phyloP scores from a whole-genome alignment of 2,113 vertebrate genomes.

The Pantherophis guttatus region DNA sequence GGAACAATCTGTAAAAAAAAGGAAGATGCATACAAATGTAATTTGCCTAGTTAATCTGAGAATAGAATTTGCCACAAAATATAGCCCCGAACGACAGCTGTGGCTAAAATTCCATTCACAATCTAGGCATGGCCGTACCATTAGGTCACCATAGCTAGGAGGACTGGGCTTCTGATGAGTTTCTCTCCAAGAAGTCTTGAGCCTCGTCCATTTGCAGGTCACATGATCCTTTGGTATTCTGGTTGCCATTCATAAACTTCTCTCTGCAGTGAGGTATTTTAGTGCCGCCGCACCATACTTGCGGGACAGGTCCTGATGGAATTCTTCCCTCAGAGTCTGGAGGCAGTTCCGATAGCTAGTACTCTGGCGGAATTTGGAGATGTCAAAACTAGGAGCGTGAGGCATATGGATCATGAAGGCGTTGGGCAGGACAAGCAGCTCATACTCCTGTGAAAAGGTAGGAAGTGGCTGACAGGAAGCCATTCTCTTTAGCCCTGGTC shows the following conservation, averaged over 20 bases:
- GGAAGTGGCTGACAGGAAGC: fast-evolving
- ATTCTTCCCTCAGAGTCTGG: conserved; percentile 88
- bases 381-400: conserved; percentile 92
- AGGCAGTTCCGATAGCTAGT: conserved; percentile 85
- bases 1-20: background rate
- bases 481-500: background rate
- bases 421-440: conserved; percentile 90
- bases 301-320: conserved; percentile 94
- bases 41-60: background rate
- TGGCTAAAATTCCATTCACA: background rate
- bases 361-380: conserved; percentile 92
- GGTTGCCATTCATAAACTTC: conserved; percentile 68
- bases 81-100: background rate
- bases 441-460: conserved; percentile 78
- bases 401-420: conserved; percentile 98
- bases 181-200: background rate
- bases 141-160: background rate
- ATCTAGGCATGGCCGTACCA: background rate
- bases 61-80: background rate
- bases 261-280: conserved; percentile 93
- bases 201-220: background rate
- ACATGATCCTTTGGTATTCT: background rate
- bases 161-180: fast-evolving
- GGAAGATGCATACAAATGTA: background rate
- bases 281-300: conserved; percentile 88